Evolutionary conservation across 2,888 invertebrate species (phyloP).

Genomic region (Sthenelais limicola): DNA sequence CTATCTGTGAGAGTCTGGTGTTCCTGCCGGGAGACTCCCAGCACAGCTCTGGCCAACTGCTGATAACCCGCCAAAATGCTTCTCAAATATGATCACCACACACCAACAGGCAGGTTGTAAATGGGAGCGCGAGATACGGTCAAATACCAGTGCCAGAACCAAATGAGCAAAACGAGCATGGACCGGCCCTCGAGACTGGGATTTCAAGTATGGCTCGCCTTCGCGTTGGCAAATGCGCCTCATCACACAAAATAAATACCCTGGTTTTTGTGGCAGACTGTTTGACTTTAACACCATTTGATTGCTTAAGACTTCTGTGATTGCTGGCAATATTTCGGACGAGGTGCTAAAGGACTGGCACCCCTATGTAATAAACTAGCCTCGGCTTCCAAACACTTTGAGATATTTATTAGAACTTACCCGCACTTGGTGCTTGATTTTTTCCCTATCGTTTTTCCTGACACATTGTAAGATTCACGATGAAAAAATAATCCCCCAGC

Average conservation of each 20-base stretch:
- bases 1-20: not conserved
- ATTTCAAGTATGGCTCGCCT: not conserved
- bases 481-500: too few species aligned
- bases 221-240: not conserved
- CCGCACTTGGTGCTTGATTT: too few species aligned
- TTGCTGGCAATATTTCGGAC: too few species aligned
- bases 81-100: constrained; percentile 36
- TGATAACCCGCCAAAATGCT: constrained; percentile 31
- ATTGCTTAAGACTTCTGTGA: too few species aligned
- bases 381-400: too few species aligned
- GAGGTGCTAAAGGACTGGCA: too few species aligned
- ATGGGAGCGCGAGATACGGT: constrained; percentile 21
- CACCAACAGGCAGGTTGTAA: constrained; percentile 16
- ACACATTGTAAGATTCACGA: too few species aligned
- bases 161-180: constrained; percentile 22
- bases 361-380: too few species aligned
- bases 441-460: too few species aligned
- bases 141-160: constrained; percentile 16
- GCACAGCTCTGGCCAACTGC: not conserved
- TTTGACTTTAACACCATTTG: not conserved
- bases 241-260: constrained; percentile 23
- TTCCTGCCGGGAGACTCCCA: constrained; percentile 6
- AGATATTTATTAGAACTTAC: too few species aligned
- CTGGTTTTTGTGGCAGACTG: not conserved
- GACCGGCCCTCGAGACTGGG: not conserved